phyloP scores from a whole-genome alignment of 2,888 invertebrate species.

The Clivina fossor region DNA sequence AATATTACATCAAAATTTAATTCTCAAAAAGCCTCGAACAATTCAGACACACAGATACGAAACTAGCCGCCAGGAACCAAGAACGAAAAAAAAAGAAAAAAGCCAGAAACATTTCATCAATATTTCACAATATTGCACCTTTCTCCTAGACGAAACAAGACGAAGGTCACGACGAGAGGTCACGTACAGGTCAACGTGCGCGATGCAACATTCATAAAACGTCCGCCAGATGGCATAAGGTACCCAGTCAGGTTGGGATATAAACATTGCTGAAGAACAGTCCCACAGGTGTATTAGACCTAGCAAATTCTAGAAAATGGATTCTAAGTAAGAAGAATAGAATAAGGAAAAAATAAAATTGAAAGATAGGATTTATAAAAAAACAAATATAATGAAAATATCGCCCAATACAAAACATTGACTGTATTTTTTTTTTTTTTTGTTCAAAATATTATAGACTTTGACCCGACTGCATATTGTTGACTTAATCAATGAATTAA shows the following conservation, averaged over 20 bases:
- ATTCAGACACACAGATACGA: too few relatives aligned
- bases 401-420: too few relatives aligned
- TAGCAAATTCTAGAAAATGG: neutral
- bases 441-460: too few relatives aligned
- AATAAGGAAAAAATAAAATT: neutral
- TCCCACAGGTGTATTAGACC: neutral
- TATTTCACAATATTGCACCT: slow-evolving; percentile 9
- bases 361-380: neutral
- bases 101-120: neutral
- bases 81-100: neutral
- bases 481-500: too few relatives aligned
- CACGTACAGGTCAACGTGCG: slow-evolving; percentile 3
- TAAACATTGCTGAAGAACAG: neutral
- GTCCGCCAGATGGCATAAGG: neutral
- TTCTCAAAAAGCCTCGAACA: too few relatives aligned
- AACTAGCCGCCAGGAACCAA: too few relatives aligned
- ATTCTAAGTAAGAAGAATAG: neutral
- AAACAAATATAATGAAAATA: neutral
- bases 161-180: neutral
- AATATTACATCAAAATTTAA: too few relatives aligned
- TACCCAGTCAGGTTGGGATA: neutral
- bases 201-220: slow-evolving; percentile 2
- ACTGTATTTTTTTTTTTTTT: too few relatives aligned
- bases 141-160: neutral
- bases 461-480: too few relatives aligned